Conservation (phyloP, 2,113 vertebrate species). For the Chascanopsetta lugubris region DNA sequence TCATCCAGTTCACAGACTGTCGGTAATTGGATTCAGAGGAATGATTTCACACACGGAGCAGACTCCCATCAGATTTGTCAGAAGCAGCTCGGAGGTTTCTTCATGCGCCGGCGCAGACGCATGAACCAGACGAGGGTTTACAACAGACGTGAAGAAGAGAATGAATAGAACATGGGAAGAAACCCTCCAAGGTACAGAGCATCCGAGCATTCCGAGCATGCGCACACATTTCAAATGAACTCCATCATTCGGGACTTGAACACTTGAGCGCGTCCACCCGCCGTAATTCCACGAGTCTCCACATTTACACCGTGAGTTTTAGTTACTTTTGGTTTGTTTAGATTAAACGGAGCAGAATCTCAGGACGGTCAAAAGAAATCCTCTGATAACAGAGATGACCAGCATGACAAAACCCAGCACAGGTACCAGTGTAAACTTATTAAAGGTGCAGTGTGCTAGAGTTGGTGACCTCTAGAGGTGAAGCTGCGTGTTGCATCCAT, state of each 20-base stretch:
- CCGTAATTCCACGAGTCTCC: neutral
- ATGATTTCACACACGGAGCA: constrained; percentile 27
- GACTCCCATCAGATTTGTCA: constrained; percentile 33
- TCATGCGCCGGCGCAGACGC: constrained; percentile 29
- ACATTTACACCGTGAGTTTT: neutral
- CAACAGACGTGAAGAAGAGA: neutral
- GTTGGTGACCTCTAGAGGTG: too few relatives aligned
- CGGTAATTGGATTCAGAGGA: constrained; percentile 33
- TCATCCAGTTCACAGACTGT: constrained; percentile 51
- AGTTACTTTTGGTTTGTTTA: neutral
- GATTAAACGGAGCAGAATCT: neutral
- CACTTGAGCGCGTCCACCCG: neutral
- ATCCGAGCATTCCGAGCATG: too few relatives aligned
- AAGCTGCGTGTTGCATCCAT: too few relatives aligned
- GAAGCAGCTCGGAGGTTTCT: constrained; percentile 34
- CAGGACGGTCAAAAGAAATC: neutral
- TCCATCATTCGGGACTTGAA: neutral
- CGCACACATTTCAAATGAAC: neutral
- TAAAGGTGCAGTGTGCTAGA: too few relatives aligned
- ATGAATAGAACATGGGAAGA: too few relatives aligned
- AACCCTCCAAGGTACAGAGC: too few relatives aligned
- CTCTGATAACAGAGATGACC: neutral
- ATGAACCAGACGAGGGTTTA: neutral
- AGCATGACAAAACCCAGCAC: neutral
- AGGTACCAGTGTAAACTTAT: constrained; percentile 3